Base-by-base conservation (phyloP, 1,140 invertebrate genomes). In the Littorina saxatilis region DNA sequence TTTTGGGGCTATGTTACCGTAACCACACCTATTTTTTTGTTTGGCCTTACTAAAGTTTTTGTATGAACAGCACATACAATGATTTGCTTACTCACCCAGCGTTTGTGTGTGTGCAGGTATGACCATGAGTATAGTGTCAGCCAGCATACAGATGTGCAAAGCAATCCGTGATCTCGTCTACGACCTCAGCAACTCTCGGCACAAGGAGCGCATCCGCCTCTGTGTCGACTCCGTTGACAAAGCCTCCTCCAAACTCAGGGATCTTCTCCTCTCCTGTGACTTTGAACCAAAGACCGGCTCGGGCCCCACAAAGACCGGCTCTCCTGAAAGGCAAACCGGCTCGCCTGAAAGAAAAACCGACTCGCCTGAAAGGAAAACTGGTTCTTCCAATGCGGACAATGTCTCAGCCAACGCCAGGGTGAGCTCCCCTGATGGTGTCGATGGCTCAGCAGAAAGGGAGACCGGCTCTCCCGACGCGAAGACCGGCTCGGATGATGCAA, bases 41-140 rank as follows among this genome's bases (percentile, higher is more conserved):
- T n/a, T n/a, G n/a, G n/a, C n/a, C n/a, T n/a, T n/a, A n/a, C n/a
- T n/a, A n/a, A n/a, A n/a, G n/a, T n/a, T n/a, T n/a, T n/a, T n/a
- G n/a, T n/a, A n/a, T n/a, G n/a, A n/a, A n/a, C n/a, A n/a, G n/a
- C n/a, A n/a, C n/a, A n/a, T n/a, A n/a, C n/a, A n/a, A n/a, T n/a
- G n/a, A n/a, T n/a, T n/a, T n/a, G n/a, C n/a, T n/a, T n/a, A n/a
- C n/a, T n/a, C n/a, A n/a, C n/a, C n/a, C n/a, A n/a, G n/a, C n/a
- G n/a, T n/a, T n/a, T n/a, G n/a, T n/a, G n/a, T n/a, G n/a, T n/a
- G n/a, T 84, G 3, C 82, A 90, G 89, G 88, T 17, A 82, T 89
- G 27, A 89, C 83, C 84, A 85, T 90, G 84, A 90, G 86, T 77
- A 85, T 90, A 50, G 86, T 89, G 13, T 90, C 89, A 1, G 82